phyloP scores from a whole-genome alignment of 2,888 invertebrate species.

The Luffia ferchaultella region DNA sequence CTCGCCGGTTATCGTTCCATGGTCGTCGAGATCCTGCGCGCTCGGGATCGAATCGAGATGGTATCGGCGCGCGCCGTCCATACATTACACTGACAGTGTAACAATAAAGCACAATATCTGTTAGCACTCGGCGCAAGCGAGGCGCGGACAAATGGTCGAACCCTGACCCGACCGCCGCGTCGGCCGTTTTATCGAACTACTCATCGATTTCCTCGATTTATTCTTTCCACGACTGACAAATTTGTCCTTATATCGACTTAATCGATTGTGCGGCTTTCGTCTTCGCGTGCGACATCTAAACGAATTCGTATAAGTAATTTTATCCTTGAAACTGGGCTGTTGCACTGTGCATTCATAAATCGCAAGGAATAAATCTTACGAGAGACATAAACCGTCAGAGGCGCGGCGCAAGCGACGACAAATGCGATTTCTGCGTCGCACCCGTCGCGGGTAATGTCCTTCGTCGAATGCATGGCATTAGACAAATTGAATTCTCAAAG shows the following conservation, averaged over 20 bases:
- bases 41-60: conserved; percentile 27
- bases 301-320: no score
- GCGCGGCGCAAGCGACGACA: no score
- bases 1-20: conserved; percentile 33
- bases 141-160: conserved; percentile 42
- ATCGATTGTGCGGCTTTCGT: no score
- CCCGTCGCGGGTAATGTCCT: no score
- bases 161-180: conserved; percentile 29
- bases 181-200: conserved; percentile 22
- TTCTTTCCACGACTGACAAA: conserved; percentile 18
- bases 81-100: conserved; percentile 49
- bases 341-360: no score
- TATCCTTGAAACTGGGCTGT: no score
- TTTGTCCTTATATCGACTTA: no score
- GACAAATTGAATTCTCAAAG: conserved; percentile 60
- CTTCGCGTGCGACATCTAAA: no score
- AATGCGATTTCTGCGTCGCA: no score
- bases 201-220: conserved; percentile 16
- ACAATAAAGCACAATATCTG: conserved; percentile 52
- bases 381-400: no score
- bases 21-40: conserved; percentile 34
- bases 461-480: conserved; percentile 46
- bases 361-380: no score
- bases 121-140: conserved; percentile 28
- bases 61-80: conserved; percentile 36